phyloP scores from a whole-genome alignment of 1,140 invertebrate genomes.

The Musca domestica region DNA sequence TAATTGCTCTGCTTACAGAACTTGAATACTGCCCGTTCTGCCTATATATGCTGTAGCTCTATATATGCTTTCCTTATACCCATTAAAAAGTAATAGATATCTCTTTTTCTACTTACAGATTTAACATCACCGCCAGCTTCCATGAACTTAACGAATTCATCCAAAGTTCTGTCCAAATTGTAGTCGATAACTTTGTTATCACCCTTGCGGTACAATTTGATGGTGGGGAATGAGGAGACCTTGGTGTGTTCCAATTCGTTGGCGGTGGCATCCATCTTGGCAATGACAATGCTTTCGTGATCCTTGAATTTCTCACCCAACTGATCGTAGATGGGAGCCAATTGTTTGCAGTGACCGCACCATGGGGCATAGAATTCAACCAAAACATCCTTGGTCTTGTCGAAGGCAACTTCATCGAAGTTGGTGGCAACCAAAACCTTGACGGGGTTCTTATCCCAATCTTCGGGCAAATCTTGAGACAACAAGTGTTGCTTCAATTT shows the following conservation, averaged over 20 bases:
- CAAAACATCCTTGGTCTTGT: constrained; percentile 88
- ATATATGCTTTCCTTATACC: no score
- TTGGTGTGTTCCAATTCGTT: constrained; percentile 96
- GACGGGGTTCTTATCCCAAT: constrained; percentile 96
- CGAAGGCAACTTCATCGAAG: constrained; percentile 90
- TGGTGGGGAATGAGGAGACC: constrained; percentile 94
- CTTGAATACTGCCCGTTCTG: no score
- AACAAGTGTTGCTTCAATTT: constrained; percentile 93
- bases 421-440: constrained; percentile 93
- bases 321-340: constrained; percentile 92
- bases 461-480: constrained; percentile 90
- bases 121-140: constrained; percentile 59
- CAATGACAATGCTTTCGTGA: constrained; percentile 82
- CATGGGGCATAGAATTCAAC: constrained; percentile 99
- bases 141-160: constrained; percentile 89
- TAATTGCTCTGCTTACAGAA: no score
- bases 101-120: constrained; percentile 26
- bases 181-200: constrained; percentile 93
- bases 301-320: constrained; percentile 78
- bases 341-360: constrained; percentile 96
- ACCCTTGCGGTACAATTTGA: constrained; percentile 92
- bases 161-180: constrained; percentile 92
- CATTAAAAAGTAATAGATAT: no score
- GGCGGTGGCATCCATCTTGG: constrained; percentile 97
- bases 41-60: no score